Conservation (phyloP, 2,113 vertebrate genomes). For the Lamprotornis superbus region DNA sequence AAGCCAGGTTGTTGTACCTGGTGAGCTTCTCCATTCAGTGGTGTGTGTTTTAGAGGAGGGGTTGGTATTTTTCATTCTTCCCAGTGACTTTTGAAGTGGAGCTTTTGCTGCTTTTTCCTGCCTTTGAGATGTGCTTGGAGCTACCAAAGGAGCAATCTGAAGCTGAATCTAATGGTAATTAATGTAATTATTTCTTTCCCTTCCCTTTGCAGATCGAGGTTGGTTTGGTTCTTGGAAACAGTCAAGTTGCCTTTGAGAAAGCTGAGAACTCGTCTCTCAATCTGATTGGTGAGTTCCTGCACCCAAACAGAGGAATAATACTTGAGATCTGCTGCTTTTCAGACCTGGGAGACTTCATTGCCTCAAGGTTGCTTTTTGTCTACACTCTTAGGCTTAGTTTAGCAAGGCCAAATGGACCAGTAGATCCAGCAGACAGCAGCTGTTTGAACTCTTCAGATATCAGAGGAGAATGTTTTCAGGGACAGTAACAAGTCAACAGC, state of each 20-base stretch:
- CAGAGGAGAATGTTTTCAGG: background rate
- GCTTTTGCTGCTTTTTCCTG: background rate
- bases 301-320: background rate
- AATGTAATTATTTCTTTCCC: conserved; percentile 1
- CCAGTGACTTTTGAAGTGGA: background rate
- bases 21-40: background rate
- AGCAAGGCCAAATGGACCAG: background rate
- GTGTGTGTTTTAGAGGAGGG: background rate
- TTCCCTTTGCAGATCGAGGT: conserved; percentile 79
- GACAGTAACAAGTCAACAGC: background rate
- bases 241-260: conserved; percentile 97
- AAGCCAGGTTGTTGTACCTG: background rate
- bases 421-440: background rate
- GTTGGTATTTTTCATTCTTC: background rate
- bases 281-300: conserved; percentile 86
- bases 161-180: background rate
- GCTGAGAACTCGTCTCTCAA: conserved; percentile 89
- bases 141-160: background rate
- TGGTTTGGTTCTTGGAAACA: conserved; percentile 90
- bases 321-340: background rate
- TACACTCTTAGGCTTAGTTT: background rate
- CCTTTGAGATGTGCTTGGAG: background rate
- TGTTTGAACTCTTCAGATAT: background rate
- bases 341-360: background rate
- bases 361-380: background rate